Evolutionary conservation across 2,113 vertebrate species (phyloP).

Genomic region (Cebidichthys violaceus): DNA sequence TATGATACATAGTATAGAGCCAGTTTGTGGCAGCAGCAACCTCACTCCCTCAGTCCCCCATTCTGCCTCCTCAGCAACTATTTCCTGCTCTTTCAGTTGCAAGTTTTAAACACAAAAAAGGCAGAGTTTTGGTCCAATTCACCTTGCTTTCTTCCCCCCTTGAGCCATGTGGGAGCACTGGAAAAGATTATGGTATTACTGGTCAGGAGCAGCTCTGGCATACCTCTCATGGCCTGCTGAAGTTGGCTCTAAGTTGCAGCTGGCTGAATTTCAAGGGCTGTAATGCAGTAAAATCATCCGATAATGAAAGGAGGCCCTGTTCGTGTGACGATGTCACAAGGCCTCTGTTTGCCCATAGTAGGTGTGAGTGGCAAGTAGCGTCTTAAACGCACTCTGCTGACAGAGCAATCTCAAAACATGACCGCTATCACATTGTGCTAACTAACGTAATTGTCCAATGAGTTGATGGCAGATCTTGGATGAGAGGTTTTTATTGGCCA

Average conservation of each 20-base stretch:
- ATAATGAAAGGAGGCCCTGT: conserved; percentile 72
- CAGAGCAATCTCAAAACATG: conserved; percentile 34
- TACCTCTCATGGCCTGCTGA: conserved; percentile 62
- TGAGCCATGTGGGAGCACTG: conserved; percentile 57
- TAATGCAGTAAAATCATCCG: conserved; percentile 76
- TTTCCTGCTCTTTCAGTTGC: conserved; percentile 54
- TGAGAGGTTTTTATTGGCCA: conserved; percentile 76
- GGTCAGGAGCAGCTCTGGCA: conserved; percentile 57
- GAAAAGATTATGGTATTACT: conserved; percentile 81
- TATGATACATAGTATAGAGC: conserved; percentile 70
- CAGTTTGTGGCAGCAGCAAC: conserved; percentile 28
- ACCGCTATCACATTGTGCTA: conserved; percentile 49
- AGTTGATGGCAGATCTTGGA: conserved; percentile 64
- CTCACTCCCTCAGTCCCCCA: conserved; percentile 32
- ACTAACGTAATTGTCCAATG: conserved; percentile 55
- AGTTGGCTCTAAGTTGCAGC: conserved; percentile 75
- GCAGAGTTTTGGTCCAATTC: conserved; percentile 51
- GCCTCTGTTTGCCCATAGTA: conserved; percentile 30
- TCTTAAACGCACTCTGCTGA: conserved; percentile 25
- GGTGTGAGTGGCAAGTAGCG: conserved; percentile 15
- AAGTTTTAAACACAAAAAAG: conserved; percentile 31
- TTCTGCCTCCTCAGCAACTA: conserved; percentile 75
- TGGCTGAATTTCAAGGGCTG: conserved; percentile 73
- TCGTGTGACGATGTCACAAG: conserved; percentile 57
- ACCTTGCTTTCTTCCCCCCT: conserved; percentile 48